These are phyloP conservation scores for Syngnathus floridae DNA, from an alignment of 2,113 vertebrate genomes.

Conservation along the genomic window DNA sequence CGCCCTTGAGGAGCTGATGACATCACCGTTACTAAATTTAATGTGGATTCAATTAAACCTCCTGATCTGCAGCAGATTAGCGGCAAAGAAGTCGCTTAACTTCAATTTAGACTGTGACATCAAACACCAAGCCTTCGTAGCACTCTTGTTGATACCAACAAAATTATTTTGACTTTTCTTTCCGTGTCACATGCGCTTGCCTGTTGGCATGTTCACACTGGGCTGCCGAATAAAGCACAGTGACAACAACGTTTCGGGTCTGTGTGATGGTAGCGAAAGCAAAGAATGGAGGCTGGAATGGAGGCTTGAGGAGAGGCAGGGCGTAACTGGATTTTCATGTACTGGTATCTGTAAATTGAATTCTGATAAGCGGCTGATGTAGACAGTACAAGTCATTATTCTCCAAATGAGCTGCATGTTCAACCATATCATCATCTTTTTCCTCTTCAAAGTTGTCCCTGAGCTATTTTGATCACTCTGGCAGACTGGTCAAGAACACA, in stretches of 20 bases:
- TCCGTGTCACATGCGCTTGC: background rate
- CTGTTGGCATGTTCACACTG: slow-evolving; percentile 22
- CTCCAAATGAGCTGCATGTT: slow-evolving; percentile 29
- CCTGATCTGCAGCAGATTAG: slow-evolving; percentile 14
- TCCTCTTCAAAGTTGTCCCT: slow-evolving; percentile 23
- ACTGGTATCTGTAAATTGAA: slow-evolving; percentile 42
- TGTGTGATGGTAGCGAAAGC: slow-evolving; percentile 29
- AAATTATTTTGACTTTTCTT: slow-evolving; percentile 4
- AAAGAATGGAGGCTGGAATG: slow-evolving; percentile 12
- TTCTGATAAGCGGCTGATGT: slow-evolving; percentile 40
- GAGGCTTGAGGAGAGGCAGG: slow-evolving; percentile 4
- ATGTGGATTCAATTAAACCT: slow-evolving; percentile 28
- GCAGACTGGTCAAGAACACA: slow-evolving; percentile 30
- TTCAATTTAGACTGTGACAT: background rate
- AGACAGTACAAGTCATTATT: slow-evolving; percentile 24
- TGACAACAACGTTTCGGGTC: slow-evolving; percentile 44
- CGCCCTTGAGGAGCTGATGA: slow-evolving; percentile 13
- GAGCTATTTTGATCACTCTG: slow-evolving; percentile 34
- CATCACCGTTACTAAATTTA: slow-evolving; percentile 23
- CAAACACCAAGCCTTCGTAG: background rate
- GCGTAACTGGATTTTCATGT: slow-evolving; percentile 50
- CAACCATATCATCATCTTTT: slow-evolving; percentile 27
- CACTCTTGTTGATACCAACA: background rate
- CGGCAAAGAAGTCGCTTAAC: slow-evolving; percentile 6
- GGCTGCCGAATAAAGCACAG: slow-evolving; percentile 22